Base-by-base conservation (phyloP, 1,140 invertebrate genomes). In the Diprion similis region DNA sequence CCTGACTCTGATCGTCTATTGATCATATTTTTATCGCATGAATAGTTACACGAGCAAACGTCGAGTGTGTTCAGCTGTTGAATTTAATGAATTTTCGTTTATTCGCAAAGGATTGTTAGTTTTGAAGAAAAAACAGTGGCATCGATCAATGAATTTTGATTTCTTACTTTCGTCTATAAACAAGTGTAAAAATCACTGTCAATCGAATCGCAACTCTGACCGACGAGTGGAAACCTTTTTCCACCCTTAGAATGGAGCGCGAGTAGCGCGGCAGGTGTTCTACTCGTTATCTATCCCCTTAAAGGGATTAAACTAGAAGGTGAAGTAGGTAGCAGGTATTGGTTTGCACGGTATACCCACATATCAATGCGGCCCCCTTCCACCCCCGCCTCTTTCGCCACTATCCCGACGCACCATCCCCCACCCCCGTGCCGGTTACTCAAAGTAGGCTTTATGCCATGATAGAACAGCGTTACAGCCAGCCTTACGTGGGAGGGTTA, bases 281-380 rank as follows among this genome's bases (percentile, higher is more conserved):
- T 68, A 72, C 66, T 51, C 24, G 85, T 84, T 80, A 86, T 84
- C 81, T 81, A 84, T 83, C 84, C 82, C 83, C 83, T 86, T 87
- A 87, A 82, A 82, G 81, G 80, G 85, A 80, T 87, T 85, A 86
- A 79, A 72, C 65, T 74, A 75, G 79, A 75, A 82, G 4, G 51
- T 59, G n/a, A 15, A 9, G 24, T 37, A 37, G 24, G 24, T 37
- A 37, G 24, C 51, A 59, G 51, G 51, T 59, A 59, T 6, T 59
- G 51, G 51, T 59, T 13, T 59, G 0, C n/a, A 59, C 11, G 11
- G 51, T 59, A 59, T 15, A 13, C n/a, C 11, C 6, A 17, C 51
- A 59, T 17, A 59, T 59, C 51, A 13, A 59, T 59, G 11, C 51
- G 51, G 11, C 11, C 51, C 11, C 9, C 51, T 59, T 17, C 51